These are phyloP conservation scores for Luidia sarsii DNA, from an alignment of 53 echinoderm and acorn worm species.

Conservation along the genomic window DNA sequence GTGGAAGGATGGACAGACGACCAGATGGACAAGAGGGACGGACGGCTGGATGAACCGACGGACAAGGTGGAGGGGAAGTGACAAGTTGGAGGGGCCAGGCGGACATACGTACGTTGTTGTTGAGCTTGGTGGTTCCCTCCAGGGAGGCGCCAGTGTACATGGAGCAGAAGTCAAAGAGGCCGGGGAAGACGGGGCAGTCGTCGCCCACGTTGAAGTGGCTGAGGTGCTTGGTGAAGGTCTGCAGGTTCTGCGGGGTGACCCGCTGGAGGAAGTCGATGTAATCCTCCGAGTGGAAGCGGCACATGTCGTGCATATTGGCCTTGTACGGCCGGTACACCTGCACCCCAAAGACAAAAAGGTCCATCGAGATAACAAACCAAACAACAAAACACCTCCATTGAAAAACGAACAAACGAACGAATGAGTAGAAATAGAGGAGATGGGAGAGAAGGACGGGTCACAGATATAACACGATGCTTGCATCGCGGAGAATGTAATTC, in stretches of 20 bases:
- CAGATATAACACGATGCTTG: too few species aligned
- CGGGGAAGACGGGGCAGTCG: conserved; percentile 97
- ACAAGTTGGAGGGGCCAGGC: too few species aligned
- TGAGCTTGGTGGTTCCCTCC: conserved; percentile 93
- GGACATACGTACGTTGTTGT: conserved; percentile 98
- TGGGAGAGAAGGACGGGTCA: too few species aligned
- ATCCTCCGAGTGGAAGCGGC: conserved; percentile 96
- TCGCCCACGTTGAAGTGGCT: conserved; percentile 98
- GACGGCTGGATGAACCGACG: too few species aligned
- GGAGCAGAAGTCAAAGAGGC: conserved; percentile 97
- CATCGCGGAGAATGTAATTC: too few species aligned
- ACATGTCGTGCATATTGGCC: conserved; percentile 97
- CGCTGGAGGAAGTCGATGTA: conserved; percentile 96
- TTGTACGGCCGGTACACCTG: conserved; percentile 97
- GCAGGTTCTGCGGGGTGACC: conserved; percentile 99
- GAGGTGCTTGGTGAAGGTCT: conserved; percentile 93
- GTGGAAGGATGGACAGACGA: too few species aligned
- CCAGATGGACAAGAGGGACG: too few species aligned
- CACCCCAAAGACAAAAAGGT: too few species aligned
- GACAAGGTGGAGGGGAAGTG: too few species aligned
- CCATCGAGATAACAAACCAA: too few species aligned
- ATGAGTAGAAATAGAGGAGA: too few species aligned
- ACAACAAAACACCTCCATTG: neutral
- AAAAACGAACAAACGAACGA: too few species aligned
- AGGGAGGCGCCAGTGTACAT: conserved; percentile 98